Evolutionary conservation across 2,888 invertebrate species (phyloP).

Genomic region (Dasysyrphus tricinctus): DNA sequence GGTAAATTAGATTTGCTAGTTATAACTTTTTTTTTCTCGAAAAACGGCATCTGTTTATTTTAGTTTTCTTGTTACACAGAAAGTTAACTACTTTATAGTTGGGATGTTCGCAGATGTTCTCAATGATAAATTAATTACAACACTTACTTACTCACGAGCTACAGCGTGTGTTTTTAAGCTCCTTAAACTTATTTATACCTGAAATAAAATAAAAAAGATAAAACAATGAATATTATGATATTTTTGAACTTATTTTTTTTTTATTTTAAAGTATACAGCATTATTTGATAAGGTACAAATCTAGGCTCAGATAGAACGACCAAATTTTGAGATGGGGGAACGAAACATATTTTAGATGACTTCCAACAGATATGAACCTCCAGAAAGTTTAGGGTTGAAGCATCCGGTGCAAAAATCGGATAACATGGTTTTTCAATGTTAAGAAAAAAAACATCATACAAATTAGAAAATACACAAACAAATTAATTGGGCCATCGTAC

Average conservation of each 20-base stretch:
- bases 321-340: neutral
- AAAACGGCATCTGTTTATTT: conserved; percentile 43
- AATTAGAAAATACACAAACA: no score
- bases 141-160: conserved; percentile 65
- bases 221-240: conserved; percentile 8
- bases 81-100: conserved; percentile 57
- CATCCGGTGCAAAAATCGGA: no score
- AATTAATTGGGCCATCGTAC: no score
- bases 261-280: neutral
- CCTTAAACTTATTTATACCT: conserved; percentile 70
- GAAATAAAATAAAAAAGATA: conserved; percentile 39
- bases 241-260: neutral
- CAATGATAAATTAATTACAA: conserved; percentile 67
- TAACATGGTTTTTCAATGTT: no score
- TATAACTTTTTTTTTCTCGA: conserved; percentile 44
- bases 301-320: neutral
- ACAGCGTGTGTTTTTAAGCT: conserved; percentile 56
- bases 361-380: neutral
- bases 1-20: conserved; percentile 62
- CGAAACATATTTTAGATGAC: neutral
- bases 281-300: neutral
- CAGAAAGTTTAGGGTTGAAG: no score
- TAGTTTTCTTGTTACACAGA: conserved; percentile 25
- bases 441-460: no score
- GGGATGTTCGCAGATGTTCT: conserved; percentile 68